Evolutionary conservation across 2,888 invertebrate genomes (phyloP).

Genomic region (Zaprionus obscuricornis): DNA sequence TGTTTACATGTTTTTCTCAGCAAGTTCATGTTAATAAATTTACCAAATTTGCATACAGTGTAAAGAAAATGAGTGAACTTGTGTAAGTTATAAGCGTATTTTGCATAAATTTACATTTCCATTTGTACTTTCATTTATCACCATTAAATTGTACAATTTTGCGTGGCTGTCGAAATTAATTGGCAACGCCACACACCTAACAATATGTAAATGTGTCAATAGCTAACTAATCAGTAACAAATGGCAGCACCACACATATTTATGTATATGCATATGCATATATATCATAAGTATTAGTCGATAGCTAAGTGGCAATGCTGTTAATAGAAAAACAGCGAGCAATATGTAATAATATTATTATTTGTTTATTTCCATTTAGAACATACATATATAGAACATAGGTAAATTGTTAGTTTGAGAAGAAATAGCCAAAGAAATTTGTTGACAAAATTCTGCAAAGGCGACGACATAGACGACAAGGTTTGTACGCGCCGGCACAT

Average conservation of each 20-base stretch:
- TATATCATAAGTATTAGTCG: not conserved
- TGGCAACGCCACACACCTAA: too few relatives aligned
- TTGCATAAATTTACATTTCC: not conserved
- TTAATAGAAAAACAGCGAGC: slow-evolving; percentile 35
- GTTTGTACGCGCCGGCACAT: slow-evolving; percentile 42
- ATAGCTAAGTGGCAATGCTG: slow-evolving; percentile 35
- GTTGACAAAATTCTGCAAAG: slow-evolving; percentile 50
- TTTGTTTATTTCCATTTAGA: slow-evolving; percentile 40
- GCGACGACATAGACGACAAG: slow-evolving; percentile 49
- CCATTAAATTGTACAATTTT: too few relatives aligned
- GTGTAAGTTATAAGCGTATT: not conserved
- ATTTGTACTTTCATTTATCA: slow-evolving; percentile 2
- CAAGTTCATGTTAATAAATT: not conserved
- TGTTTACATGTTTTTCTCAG: not conserved
- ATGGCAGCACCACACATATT: too few relatives aligned
- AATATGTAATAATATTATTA: slow-evolving; percentile 57
- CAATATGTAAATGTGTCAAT: too few relatives aligned
- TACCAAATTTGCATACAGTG: not conserved
- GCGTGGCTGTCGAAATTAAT: too few relatives aligned
- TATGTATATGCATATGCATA: too few relatives aligned
- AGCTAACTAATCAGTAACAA: too few relatives aligned
- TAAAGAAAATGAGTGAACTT: not conserved
- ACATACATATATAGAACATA: slow-evolving; percentile 18
- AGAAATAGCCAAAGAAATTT: slow-evolving; percentile 21
- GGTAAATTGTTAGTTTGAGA: slow-evolving; percentile 40